These are phyloP conservation scores for Threskiornis aethiopicus DNA, from an alignment of 2,797 vertebrate genomes.

Conservation along the genomic window DNA sequence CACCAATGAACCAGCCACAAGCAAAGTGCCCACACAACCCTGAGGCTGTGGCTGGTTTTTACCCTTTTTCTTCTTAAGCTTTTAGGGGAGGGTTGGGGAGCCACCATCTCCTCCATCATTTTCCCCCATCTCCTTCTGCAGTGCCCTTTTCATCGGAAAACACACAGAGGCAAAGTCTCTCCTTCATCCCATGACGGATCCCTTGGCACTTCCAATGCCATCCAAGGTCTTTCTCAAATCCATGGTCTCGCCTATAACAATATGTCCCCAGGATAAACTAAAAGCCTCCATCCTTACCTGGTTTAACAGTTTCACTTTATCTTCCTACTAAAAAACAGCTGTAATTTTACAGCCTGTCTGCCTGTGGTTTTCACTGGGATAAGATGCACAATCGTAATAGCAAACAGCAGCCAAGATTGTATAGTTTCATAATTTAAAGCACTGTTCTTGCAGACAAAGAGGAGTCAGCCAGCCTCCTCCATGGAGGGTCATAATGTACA, in stretches of 20 bases:
- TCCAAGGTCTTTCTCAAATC: neutral
- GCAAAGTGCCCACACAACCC: neutral
- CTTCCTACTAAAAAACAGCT: neutral
- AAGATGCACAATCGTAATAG: neutral
- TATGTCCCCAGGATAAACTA: neutral
- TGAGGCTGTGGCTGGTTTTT: neutral
- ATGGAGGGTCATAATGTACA: neutral
- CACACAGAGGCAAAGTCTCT: neutral
- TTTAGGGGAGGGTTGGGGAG: neutral
- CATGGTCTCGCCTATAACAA: accelerated
- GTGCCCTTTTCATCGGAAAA: neutral
- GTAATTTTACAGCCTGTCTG: neutral
- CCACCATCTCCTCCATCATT: neutral
- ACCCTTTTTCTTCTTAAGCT: neutral
- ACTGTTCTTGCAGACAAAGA: neutral
- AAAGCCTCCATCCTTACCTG: neutral
- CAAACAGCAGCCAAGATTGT: neutral
- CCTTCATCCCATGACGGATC: neutral
- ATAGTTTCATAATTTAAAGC: neutral
- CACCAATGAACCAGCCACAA: neutral
- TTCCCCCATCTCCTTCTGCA: neutral
- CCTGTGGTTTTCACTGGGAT: neutral
- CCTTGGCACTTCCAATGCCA: neutral
- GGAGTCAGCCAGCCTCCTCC: neutral
- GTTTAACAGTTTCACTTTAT: neutral